Base-by-base conservation (phyloP, 2,888 invertebrate genomes). In the Patella depressa region DNA sequence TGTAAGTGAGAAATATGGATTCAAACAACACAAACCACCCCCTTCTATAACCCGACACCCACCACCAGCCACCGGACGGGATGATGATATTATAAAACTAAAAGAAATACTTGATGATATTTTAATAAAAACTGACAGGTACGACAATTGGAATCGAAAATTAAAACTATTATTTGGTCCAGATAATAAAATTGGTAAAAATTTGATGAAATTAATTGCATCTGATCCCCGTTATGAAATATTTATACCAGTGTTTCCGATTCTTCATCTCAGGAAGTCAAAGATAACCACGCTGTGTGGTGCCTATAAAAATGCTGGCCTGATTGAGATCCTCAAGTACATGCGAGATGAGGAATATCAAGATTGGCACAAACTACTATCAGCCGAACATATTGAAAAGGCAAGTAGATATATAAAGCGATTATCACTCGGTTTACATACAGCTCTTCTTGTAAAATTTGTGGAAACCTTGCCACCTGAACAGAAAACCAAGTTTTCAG, bases 1-100 rank as follows among this genome's bases (percentile, higher is more conserved):
- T 34, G 34, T 34, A 34, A 34, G 34, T 34, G 34, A 34, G 34
- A 34, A 65, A 17, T 78, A 79, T 65, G 76, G 77, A 1, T 82
- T 80, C 71, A 9, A 75, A 15, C 57, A 75, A 24, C 76, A 70
- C 53, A 34, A 76, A n/a, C 80, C 78, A 7, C 80, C 79, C 11
- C 71, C 74, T 12, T 59, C 79, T 17, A 29, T 82, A 12, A 73
- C 75, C 19, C 75, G 81, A 73, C 82, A 82, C 53, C 83, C 83
- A 15, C 82, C 81, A 19, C 82, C 83, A 24, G 80, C 81, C 29
- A 80, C 74, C 19, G 82, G 82, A 14, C 54, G 79, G n/a, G 79
- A 82, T 74, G 80, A 82, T 76, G 80, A 82, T 55, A 53, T 75
- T 9, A 9, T 12, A 57, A 78, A 79, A 29, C 71, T 80, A 9